Base-by-base conservation (phyloP, 2,888 invertebrate species). In the Aromia moschata region DNA sequence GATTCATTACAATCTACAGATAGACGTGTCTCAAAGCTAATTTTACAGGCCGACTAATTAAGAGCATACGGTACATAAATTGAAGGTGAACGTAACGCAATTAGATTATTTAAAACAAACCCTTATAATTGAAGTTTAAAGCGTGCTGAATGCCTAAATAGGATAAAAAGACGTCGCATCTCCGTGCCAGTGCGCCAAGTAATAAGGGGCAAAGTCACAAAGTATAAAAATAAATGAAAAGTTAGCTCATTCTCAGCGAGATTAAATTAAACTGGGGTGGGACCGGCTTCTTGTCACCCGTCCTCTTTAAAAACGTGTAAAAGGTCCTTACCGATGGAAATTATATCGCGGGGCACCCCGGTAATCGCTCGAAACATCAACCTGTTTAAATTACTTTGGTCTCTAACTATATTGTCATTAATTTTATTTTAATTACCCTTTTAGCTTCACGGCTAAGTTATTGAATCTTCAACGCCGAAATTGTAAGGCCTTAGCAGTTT, bases 161-260 rank as follows among this genome's bases (percentile, higher is more conserved):
- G 67, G 65, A 70, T 68, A 69, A 71, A 70, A 68, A 69, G 70
- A 67, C 67, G 65, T 60, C 65, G 63, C 64, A 70, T 68, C 70
- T 69, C 70, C 58, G 62, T 57, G 67, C 47, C 55, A 64, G 65
- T 63, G 69, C 61, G 62, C 62, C 55, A 64, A 66, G 70, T 62
- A 70, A 70, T 71, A 70, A 70, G 70, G 64, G 65, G 68, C 69
- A 71, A 69, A 72, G 70, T 70, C 71, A 67, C 72, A 71, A 74
- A 74, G 74, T 73, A 74, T 73, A 73, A 75, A 74, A 75, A 74
- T 74, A 75, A 76, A 76, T 73, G 74, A 74, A 75, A 75, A 76
- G 71, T 76, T 76, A 72, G 73, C 74, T 74, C 74, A 74, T 74
- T 75, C 73, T 69, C 64, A 64, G 65, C 67, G 73, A 74, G 75